Evolutionary conservation across 1,140 invertebrate species (phyloP), one percentile per base, ranked within the genome.

Genomic region (Galleria mellonella): DNA sequence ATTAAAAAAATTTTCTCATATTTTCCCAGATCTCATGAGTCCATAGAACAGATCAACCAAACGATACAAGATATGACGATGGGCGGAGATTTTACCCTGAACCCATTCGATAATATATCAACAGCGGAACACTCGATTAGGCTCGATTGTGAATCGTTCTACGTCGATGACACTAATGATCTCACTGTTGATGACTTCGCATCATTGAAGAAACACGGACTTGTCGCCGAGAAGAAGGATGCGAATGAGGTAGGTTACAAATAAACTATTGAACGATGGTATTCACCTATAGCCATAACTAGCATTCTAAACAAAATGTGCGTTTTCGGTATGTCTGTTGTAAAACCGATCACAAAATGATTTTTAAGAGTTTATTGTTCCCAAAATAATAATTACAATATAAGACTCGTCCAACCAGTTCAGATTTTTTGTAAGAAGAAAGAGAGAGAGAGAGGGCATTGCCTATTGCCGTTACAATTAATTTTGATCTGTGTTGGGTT

Each of bases 1-100:
- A n/a, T n/a, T n/a, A n/a, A n/a, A n/a, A n/a, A n/a, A n/a, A 42
- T 39, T 23, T 4, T 39, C 30, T 32, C 33, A 9, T 49, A 32
- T 43, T 27, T 39, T 45, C 47, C 1, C 43, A 82, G 77, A 17
- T 67, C 72, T 4, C 67, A 75, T 31, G 81, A 84, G 53, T 75
- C 76, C 10, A 77, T 84, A 15, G 81, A 83, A 46, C 81, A 83
- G 35, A 81, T 86, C 43, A 87, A 87, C 51, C 82, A 87, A 56
- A 86, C 86, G 0, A 82, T 87, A 2, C 75, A 86, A 51, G 86
- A 87, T 44, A 87, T 87, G 86, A 84, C 79, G 0, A 82, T 87
- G 65, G 77, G 83, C 4, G 85, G 81, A 0, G 82, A 86, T 13
- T 75, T 85, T 44, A 78, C 71, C 0, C 44, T 87, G 0, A 87